phyloP scores from a whole-genome alignment of 2,888 invertebrate genomes.

The Cordilura impudica region DNA sequence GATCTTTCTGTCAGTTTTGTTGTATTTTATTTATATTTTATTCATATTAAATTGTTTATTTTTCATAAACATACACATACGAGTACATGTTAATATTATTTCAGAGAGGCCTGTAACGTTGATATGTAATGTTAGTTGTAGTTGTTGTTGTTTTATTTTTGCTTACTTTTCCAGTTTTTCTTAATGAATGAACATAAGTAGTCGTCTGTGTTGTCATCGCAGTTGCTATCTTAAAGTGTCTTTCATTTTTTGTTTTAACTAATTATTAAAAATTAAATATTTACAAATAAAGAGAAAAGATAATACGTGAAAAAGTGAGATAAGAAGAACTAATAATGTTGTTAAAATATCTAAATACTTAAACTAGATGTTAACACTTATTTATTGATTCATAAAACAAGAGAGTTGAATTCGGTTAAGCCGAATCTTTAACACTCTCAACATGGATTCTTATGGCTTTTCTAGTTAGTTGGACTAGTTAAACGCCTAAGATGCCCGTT shows the following conservation, averaged over 20 bases:
- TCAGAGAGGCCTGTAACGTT: not conserved
- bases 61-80: not conserved
- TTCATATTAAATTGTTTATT: not conserved
- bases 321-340: too few relatives aligned
- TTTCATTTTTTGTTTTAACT: constrained; percentile 5
- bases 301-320: not conserved
- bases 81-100: too few relatives aligned
- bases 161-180: not conserved
- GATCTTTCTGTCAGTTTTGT: not conserved
- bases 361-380: too few relatives aligned
- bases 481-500: too few relatives aligned
- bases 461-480: too few relatives aligned
- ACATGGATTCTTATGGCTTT: too few relatives aligned
- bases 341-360: too few relatives aligned
- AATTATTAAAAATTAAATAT: constrained; percentile 30
- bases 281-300: constrained; percentile 13
- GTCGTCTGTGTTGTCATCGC: constrained; percentile 5
- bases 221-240: constrained; percentile 17
- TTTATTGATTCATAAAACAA: too few relatives aligned
- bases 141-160: not conserved
- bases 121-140: not conserved
- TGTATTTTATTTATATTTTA: not conserved
- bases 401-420: too few relatives aligned
- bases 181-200: constrained; percentile 17
- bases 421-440: too few relatives aligned